phyloP scores from a whole-genome alignment of 2,888 invertebrate genomes.

The Stenotaenia linearis region DNA sequence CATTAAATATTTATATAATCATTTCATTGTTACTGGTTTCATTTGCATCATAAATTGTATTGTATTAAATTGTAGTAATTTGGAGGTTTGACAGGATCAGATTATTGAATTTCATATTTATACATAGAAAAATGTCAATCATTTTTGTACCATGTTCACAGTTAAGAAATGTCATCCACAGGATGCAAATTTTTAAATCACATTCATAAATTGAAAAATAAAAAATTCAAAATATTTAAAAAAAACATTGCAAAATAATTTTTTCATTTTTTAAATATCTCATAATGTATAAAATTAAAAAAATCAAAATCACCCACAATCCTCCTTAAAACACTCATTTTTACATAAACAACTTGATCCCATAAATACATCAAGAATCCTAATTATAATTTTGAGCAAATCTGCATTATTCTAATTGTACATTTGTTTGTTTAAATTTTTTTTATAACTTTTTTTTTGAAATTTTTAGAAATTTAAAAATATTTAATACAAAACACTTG shows the following conservation, averaged over 20 bases:
- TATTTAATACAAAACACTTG: background rate
- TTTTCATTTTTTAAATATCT: too few species aligned
- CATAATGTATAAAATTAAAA: too few species aligned
- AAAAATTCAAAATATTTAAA: background rate
- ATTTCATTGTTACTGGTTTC: background rate
- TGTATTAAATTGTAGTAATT: background rate
- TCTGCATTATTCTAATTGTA: background rate
- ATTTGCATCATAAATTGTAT: too few species aligned
- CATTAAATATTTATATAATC: background rate
- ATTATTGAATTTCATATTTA: background rate
- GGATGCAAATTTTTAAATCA: background rate
- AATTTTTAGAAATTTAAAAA: background rate
- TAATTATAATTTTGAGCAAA: background rate
- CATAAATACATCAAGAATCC: background rate
- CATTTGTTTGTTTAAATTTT: background rate
- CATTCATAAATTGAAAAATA: background rate
- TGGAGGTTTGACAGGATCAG: too few species aligned
- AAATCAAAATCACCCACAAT: too few species aligned
- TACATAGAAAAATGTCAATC: background rate
- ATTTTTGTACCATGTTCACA: background rate
- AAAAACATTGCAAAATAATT: background rate
- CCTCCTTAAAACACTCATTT: too few species aligned
- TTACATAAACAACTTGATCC: too few species aligned
- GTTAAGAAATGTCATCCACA: constrained; percentile 19
- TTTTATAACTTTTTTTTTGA: too few species aligned